These are phyloP conservation scores for Ormyrus rosae DNA, from an alignment of 2,888 invertebrate species.

Conservation along the genomic window DNA sequence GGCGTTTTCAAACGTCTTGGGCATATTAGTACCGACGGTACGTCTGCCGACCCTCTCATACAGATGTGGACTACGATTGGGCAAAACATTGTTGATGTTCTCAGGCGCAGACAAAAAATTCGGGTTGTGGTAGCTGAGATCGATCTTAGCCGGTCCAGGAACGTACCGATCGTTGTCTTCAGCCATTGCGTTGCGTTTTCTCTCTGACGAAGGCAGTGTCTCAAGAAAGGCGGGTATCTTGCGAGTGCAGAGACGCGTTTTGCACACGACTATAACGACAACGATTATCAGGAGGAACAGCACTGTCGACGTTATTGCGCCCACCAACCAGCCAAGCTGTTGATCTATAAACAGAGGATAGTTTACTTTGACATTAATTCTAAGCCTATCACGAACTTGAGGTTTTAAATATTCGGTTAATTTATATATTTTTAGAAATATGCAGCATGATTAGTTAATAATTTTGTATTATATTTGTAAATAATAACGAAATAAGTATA, in stretches of 20 bases:
- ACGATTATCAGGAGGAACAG: conserved; percentile 69
- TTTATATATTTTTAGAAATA: neutral
- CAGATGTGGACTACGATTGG: conserved; percentile 65
- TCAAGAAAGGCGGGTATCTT: conserved; percentile 65
- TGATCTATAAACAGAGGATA: conserved; percentile 63
- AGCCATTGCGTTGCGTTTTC: neutral
- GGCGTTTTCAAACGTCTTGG: conserved; percentile 61
- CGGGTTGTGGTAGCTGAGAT: conserved; percentile 50
- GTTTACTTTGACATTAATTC: too few species aligned
- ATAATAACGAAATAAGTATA: neutral
- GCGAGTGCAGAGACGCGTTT: conserved; percentile 64
- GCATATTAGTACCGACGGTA: conserved; percentile 1
- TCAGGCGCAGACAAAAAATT: conserved; percentile 43
- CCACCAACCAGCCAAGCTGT: conserved; percentile 72
- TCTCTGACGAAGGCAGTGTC: conserved; percentile 59
- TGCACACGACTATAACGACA: conserved; percentile 71
- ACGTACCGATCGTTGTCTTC: neutral
- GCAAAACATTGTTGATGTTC: conserved; percentile 59
- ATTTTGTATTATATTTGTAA: neutral
- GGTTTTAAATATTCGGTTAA: neutral
- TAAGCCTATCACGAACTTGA: too few species aligned
- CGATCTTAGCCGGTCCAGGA: conserved; percentile 23
- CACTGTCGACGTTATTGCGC: conserved; percentile 69
- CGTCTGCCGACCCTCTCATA: conserved; percentile 60
- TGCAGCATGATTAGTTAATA: neutral